Conservation (phyloP, 2,113 vertebrate species). For the Lynx canadensis region DNA sequence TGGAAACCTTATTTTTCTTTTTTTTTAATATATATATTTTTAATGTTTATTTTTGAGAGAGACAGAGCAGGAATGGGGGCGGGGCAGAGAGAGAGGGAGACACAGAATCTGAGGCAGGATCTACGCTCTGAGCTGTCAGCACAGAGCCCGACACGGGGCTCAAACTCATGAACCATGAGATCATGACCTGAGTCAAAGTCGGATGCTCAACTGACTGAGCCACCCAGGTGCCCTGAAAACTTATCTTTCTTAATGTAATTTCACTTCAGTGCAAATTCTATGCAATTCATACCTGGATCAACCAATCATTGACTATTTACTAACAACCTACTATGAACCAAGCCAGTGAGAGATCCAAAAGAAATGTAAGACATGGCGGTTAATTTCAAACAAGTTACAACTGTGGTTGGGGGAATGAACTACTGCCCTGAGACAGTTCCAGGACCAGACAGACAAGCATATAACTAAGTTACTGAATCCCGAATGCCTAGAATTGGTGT, state of each 20-base stretch:
- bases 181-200: too few relatives aligned
- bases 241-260: background rate
- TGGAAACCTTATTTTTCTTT: background rate
- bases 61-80: too few relatives aligned
- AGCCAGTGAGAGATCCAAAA: background rate
- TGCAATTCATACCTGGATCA: background rate
- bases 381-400: conserved; percentile 6
- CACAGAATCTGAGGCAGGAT: too few relatives aligned
- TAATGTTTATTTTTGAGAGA: too few relatives aligned
- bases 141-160: too few relatives aligned
- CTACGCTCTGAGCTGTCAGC: too few relatives aligned
- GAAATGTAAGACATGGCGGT: background rate
- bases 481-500: background rate
- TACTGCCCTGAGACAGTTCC: background rate
- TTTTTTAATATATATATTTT: too few relatives aligned
- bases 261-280: background rate
- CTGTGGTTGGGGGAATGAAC: background rate
- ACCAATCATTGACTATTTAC: background rate
- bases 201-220: too few relatives aligned
- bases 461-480: conserved; percentile 24
- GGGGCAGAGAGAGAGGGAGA: too few relatives aligned
- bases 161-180: too few relatives aligned
- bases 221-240: background rate
- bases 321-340: background rate
- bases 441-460: conserved; percentile 13